phyloP scores from a whole-genome alignment of 2,888 invertebrate species.

The Chymomyza procnemis region DNA sequence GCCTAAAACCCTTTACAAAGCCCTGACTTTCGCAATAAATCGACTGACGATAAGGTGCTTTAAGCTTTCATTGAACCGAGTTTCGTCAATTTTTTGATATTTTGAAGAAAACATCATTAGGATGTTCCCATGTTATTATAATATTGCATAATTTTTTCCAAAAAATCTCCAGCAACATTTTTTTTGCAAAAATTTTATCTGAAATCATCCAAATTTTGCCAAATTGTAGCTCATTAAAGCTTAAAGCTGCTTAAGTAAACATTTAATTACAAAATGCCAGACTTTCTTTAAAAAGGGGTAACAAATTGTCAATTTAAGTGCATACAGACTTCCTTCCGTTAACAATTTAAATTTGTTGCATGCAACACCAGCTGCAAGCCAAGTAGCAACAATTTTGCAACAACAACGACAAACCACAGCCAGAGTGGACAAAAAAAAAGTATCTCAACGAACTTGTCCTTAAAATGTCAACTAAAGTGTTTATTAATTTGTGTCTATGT shows the following conservation, averaged over 20 bases:
- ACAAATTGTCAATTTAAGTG: not conserved
- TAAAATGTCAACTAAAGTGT: conserved; percentile 72
- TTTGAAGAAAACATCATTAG: no score
- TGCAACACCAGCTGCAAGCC: conserved; percentile 23
- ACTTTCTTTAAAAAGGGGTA: not conserved
- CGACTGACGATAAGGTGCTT: no score
- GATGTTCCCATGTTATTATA: no score
- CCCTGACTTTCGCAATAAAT: no score
- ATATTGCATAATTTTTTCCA: no score
- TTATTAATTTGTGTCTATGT: conserved; percentile 64
- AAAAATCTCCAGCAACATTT: no score
- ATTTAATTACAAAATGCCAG: not conserved
- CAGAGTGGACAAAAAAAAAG: conserved; percentile 31
- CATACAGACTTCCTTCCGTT: conserved; percentile 3
- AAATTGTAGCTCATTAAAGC: not conserved
- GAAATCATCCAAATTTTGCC: conserved; percentile 35
- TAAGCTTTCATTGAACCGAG: no score
- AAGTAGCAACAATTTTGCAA: no score
- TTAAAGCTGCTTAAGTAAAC: not conserved
- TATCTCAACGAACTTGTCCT: conserved; percentile 64
- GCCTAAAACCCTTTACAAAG: conserved; percentile 1
- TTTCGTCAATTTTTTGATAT: no score
- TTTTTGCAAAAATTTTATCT: not conserved
- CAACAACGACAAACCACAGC: conserved; percentile 1
- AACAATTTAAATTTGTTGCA: conserved; percentile 27